phyloP scores from a whole-genome alignment of 2,113 vertebrate genomes.

The Gopherus flavomarginatus region DNA sequence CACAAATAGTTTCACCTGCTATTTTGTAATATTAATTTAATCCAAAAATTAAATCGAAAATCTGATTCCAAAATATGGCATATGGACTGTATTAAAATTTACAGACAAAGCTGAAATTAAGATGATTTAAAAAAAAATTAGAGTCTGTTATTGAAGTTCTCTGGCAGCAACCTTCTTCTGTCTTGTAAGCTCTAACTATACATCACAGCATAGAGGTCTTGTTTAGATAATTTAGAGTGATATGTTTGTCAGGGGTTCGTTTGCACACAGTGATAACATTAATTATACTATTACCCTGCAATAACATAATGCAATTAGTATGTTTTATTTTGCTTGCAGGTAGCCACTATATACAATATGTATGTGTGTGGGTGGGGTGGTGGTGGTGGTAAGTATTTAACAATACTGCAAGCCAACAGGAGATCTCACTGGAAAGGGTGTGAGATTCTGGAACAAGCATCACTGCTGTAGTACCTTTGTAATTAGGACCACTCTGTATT shows the following conservation, averaged over 20 bases:
- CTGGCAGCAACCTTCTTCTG: background rate
- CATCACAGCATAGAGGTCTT: background rate
- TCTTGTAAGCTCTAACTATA: background rate
- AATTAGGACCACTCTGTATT: background rate
- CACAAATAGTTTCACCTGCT: too few species aligned
- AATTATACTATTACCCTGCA: too few species aligned
- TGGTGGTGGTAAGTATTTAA: background rate
- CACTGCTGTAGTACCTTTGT: too few species aligned
- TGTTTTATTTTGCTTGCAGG: background rate
- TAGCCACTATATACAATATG: background rate
- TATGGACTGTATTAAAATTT: too few species aligned
- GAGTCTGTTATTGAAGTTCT: rapidly evolving
- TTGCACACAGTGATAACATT: background rate
- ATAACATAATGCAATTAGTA: too few species aligned
- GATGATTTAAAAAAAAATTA: background rate
- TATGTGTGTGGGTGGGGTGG: background rate
- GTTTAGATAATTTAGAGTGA: background rate
- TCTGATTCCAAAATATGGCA: too few species aligned
- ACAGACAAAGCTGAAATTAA: too few species aligned
- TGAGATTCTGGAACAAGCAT: too few species aligned
- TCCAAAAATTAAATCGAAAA: too few species aligned
- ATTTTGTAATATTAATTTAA: too few species aligned
- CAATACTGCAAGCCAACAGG: background rate
- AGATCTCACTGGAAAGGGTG: too few species aligned
- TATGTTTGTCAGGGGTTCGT: rapidly evolving